A percentile compares a stretch with the other conserved stretches of the same genome.
These are phyloP conservation scores for Aproaerema taeniolella DNA, from an alignment of 2,888 invertebrate genomes.

Conservation along the genomic window DNA sequence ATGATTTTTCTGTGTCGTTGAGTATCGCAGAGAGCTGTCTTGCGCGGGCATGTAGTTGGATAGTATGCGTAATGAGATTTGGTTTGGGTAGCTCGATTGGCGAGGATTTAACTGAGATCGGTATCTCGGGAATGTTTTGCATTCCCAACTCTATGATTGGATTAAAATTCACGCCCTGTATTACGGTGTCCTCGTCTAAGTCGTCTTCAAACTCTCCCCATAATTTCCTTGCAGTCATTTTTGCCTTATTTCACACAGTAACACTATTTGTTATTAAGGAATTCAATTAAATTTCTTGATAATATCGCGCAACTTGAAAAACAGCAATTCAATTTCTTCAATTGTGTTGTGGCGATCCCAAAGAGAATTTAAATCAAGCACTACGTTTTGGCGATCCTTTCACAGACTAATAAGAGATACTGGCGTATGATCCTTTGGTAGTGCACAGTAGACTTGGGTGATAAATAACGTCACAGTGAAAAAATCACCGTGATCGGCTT, in stretches of 20 bases:
- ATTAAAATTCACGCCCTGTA: constrained; percentile 67
- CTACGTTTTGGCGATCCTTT: too few relatives aligned
- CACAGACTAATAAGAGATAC: too few relatives aligned
- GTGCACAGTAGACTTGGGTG: too few relatives aligned
- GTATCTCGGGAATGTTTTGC: constrained; percentile 71
- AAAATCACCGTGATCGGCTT: too few relatives aligned
- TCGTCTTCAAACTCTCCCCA: constrained; percentile 67
- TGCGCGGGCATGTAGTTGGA: constrained; percentile 56
- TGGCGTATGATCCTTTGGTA: too few relatives aligned
- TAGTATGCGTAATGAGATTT: constrained; percentile 66
- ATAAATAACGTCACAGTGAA: too few relatives aligned
- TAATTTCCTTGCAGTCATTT: constrained; percentile 45
- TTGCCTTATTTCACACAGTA: background rate
- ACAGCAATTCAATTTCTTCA: background rate
- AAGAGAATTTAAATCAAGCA: too few relatives aligned
- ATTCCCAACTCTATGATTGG: constrained; percentile 70
- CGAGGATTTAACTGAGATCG: constrained; percentile 62
- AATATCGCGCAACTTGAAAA: too few relatives aligned
- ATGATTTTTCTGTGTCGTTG: constrained; percentile 52
- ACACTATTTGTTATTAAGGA: background rate
- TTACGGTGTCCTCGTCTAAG: constrained; percentile 44
- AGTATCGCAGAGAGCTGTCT: constrained; percentile 52
- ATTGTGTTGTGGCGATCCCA: background rate
- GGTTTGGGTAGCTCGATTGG: constrained; percentile 62
- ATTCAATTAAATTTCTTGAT: background rate